Evolutionary conservation across 2,888 invertebrate genomes (phyloP).

Genomic region (Athrips mouffetella): DNA sequence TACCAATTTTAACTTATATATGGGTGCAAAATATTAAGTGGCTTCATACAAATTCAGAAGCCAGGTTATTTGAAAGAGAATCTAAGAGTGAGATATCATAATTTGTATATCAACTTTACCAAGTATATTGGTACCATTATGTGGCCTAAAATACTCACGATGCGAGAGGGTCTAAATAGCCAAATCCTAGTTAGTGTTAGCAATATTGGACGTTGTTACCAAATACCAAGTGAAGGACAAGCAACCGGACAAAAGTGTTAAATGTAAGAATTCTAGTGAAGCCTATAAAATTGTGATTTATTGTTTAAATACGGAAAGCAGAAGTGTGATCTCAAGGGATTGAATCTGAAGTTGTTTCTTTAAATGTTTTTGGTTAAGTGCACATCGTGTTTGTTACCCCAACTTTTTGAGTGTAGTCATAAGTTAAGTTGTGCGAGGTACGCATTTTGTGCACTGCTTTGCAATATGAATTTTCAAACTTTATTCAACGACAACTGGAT

Average conservation of each 20-base stretch:
- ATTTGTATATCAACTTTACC: constrained; percentile 21
- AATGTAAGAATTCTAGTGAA: constrained; percentile 39
- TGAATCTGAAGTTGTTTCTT: constrained; percentile 44
- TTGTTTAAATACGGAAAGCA: constrained; percentile 44
- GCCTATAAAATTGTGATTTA: constrained; percentile 65
- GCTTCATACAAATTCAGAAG: constrained; percentile 8
- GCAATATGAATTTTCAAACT: constrained; percentile 36
- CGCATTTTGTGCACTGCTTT: constrained; percentile 59
- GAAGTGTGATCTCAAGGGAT: constrained; percentile 66
- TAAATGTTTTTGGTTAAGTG: constrained; percentile 24
- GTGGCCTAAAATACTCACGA: constrained; percentile 50
- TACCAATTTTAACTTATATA: constrained; percentile 42
- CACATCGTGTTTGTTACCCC: constrained; percentile 33
- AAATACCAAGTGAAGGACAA: constrained; percentile 18
- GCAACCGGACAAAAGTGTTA: constrained; percentile 19
- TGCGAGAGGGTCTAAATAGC: constrained; percentile 45
- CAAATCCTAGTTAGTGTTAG: constrained; percentile 49
- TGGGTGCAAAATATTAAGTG: not conserved
- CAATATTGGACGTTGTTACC: constrained; percentile 30
- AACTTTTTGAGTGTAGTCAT: constrained; percentile 39
- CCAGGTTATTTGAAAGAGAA: not conserved
- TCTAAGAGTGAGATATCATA: constrained; percentile 38
- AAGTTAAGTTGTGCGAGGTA: constrained; percentile 31
- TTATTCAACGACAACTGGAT: constrained; percentile 24
- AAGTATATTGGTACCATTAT: constrained; percentile 40